These are phyloP conservation scores for Tenualosa thibaudeaui DNA, from an alignment of 2,797 vertebrate genomes.

Conservation along the genomic window DNA sequence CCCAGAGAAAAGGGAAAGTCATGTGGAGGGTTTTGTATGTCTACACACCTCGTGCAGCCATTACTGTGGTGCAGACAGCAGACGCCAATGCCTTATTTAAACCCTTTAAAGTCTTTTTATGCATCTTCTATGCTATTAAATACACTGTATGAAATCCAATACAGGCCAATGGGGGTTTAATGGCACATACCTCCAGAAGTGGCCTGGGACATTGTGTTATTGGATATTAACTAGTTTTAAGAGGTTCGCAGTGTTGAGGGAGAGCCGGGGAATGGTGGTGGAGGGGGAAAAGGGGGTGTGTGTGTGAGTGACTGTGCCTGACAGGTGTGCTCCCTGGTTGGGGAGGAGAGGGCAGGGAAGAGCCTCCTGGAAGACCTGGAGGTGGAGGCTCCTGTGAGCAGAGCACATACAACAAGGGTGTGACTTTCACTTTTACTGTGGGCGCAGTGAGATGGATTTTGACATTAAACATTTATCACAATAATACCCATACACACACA, in stretches of 20 bases:
- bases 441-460: slow-evolving; percentile 61
- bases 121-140: not conserved
- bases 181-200: not conserved
- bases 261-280: no score
- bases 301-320: slow-evolving; percentile 17
- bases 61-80: not conserved
- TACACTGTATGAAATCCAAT: not conserved
- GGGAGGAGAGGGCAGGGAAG: slow-evolving; percentile 40
- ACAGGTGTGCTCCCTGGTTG: slow-evolving; percentile 54
- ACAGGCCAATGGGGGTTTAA: not conserved
- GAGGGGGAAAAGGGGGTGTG: not conserved
- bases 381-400: slow-evolving; percentile 57
- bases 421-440: slow-evolving; percentile 42
- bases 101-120: not conserved
- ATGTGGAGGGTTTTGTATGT: not conserved
- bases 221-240: not conserved
- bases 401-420: slow-evolving; percentile 64
- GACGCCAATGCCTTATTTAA: not conserved
- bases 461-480: slow-evolving; percentile 64
- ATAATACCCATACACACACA: slow-evolving; percentile 24
- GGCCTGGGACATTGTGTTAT: not conserved
- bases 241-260: not conserved
- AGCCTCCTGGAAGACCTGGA: slow-evolving; percentile 27
- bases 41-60: no score
- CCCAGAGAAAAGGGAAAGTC: not conserved